Evolutionary conservation across 2,888 invertebrate species (phyloP).

Genomic region (Tuberolachnus salignus): DNA sequence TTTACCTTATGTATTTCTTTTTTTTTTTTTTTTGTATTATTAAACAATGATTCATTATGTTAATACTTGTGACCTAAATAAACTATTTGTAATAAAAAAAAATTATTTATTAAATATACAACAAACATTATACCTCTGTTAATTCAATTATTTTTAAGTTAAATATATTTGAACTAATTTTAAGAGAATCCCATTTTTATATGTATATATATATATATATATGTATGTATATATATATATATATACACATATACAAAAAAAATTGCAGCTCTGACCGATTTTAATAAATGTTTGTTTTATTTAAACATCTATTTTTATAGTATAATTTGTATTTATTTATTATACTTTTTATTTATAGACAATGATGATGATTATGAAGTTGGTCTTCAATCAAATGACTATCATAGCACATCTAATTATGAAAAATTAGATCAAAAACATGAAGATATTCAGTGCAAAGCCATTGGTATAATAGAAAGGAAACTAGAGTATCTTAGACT

Average conservation of each 20-base stretch:
- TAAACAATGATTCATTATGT: conserved; percentile 46
- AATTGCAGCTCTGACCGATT: conserved; percentile 56
- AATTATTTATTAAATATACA: conserved; percentile 25
- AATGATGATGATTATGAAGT: conserved; percentile 54
- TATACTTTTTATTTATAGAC: conserved; percentile 43
- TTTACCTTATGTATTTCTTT: conserved; percentile 40
- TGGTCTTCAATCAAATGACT: conserved; percentile 52
- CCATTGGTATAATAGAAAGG: conserved; percentile 23
- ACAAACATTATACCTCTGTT: conserved; percentile 2
- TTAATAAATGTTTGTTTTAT: conserved; percentile 50
- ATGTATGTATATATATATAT: background rate
- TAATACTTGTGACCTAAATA: conserved; percentile 54
- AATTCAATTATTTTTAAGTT: conserved; percentile 50
- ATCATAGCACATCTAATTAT: conserved; percentile 47
- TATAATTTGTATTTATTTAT: background rate
- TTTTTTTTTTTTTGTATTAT: conserved; percentile 40
- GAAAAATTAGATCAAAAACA: conserved; percentile 54
- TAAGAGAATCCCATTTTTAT: conserved; percentile 12
- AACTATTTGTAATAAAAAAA: conserved; percentile 31
- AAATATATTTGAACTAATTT: conserved; percentile 39
- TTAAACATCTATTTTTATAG: conserved; percentile 3
- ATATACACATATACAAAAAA: conserved; percentile 23
- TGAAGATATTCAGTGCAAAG: conserved; percentile 53
- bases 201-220: background rate
- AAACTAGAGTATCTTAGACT: background rate